phyloP scores from a whole-genome alignment of 2,888 invertebrate genomes.

The Leptinotarsa rubiginosa region DNA sequence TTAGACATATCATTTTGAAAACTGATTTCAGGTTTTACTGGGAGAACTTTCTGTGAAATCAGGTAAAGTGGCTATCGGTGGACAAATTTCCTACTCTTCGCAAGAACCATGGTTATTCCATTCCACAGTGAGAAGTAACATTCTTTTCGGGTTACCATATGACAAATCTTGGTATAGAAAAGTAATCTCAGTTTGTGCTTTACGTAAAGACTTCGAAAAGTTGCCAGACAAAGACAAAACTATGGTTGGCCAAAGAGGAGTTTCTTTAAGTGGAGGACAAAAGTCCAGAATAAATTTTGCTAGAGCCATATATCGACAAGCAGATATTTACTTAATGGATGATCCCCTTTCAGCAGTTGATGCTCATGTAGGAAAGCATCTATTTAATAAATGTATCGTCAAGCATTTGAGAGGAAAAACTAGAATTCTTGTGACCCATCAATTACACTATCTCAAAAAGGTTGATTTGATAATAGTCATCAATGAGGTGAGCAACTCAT shows the following conservation, averaged over 20 bases:
- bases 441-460: constrained; percentile 73
- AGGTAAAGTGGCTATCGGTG: constrained; percentile 69
- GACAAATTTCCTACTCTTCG: constrained; percentile 71
- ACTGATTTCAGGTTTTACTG: constrained; percentile 58
- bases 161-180: constrained; percentile 65
- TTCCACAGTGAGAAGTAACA: constrained; percentile 75
- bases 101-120: constrained; percentile 78
- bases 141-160: constrained; percentile 73
- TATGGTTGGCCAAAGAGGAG: constrained; percentile 77
- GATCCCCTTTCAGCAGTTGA: constrained; percentile 87
- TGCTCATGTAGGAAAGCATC: constrained; percentile 78
- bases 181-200: constrained; percentile 72
- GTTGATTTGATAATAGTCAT: constrained; percentile 70
- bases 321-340: constrained; percentile 81
- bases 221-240: constrained; percentile 70
- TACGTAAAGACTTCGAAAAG: constrained; percentile 74
- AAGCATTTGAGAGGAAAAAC: constrained; percentile 71
- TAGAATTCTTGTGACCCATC: constrained; percentile 78
- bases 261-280: constrained; percentile 84
- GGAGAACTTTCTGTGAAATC: constrained; percentile 70
- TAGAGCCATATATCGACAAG: constrained; percentile 81
- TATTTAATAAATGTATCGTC: constrained; percentile 80
- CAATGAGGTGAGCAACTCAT: constrained; percentile 64
- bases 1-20: background rate
- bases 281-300: constrained; percentile 83